Base-by-base conservation (phyloP, 1,140 invertebrate genomes). In the Sycobia sp. region DNA sequence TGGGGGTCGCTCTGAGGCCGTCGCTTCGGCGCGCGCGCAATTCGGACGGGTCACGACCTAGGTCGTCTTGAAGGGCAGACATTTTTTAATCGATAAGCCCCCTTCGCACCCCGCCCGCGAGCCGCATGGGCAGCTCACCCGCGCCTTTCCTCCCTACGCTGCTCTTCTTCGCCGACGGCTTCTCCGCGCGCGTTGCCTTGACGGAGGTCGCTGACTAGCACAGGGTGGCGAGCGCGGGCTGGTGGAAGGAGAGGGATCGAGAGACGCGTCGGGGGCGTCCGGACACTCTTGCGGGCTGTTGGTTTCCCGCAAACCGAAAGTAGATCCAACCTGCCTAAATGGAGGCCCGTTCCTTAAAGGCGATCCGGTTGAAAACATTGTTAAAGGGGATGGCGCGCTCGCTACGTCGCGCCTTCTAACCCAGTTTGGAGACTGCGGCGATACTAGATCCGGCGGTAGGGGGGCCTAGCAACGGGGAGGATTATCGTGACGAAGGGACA, bases 31-130 rank as follows among this genome's bases (percentile, higher is more conserved):
- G n/a, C n/a, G n/a, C n/a, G n/a, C n/a, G n/a, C n/a, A n/a, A n/a
- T n/a, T 80, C 77, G 73, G 69, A 78, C 76, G 66, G 79, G 76
- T 80, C 78, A 70, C 79, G 79, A 82, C 80, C 80, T 81, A 82
- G 80, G 79, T 76, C 73, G 75, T 77, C 78, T 81, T 82, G 79
- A 81, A 82, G 80, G 80, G 80, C 80, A 81, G 80, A 80, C 80
- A 82, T 81, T 80, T 81, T 82, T 82, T 79, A 82, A 82, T 82
- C 80, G 78, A 81, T 81, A 80, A 75, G 71, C 71, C 68, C 69
- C 70, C 60, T 68, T 70, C 69, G 59, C 25, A 49, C 67, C 39
- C 71, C 68, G 44, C 61, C 58, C n/a, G n/a, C n/a, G n/a, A n/a
- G n/a, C n/a, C n/a, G n/a, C n/a, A n/a, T n/a, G n/a, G n/a, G n/a